Evolutionary conservation across 2,888 invertebrate species (phyloP), one percentile per base, ranked within the genome.

Genomic region (Dione vanillae): DNA sequence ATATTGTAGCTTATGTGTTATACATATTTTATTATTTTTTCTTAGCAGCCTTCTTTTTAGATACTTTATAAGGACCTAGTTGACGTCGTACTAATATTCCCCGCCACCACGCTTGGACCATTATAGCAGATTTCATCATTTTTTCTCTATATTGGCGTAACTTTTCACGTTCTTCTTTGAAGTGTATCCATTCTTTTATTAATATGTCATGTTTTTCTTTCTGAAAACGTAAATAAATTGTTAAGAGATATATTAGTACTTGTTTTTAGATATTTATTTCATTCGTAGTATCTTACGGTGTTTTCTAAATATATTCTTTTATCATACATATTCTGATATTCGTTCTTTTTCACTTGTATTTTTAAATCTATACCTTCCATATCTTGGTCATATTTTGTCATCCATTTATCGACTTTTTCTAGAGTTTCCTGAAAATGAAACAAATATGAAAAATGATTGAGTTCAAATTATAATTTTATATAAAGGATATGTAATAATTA

Each of bases 101-200:
- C 14, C 92, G 85, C 92, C 92, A 92, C 92, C 92, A 92, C 11
- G 91, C 87, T 72, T 92, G 92, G 47, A 91, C 88, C 1, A 75
- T 79, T 5, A 84, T 78, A 0, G 92, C 92, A 0, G 89, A 85
- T 0, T 79, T 84, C 5, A 73, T 79, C 91, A 92, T 92, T 75
- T 82, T 86, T 56, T 85, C 82, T 0, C 78, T 75, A 72, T 91
- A 90, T 5, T 52, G 71, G 0, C 88, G 83, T 1, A 80, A 83
- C 56, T 79, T 82, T 71, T 89, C 90, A 0, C 92, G 87, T 19
- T 83, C 85, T 0, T 84, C 81, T 72, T 90, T 91, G 74, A 90
- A 91, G 1, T 80, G 14, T 9, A 76, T 71, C 92, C 92, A 92
- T 1, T 82, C 78, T 45, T 83, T 83, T 77, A 87, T 87, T 45